Evolutionary conservation across 2,113 vertebrate genomes (phyloP), one percentile per base, ranked within the genome.

Genomic region (Nettapus auritus): DNA sequence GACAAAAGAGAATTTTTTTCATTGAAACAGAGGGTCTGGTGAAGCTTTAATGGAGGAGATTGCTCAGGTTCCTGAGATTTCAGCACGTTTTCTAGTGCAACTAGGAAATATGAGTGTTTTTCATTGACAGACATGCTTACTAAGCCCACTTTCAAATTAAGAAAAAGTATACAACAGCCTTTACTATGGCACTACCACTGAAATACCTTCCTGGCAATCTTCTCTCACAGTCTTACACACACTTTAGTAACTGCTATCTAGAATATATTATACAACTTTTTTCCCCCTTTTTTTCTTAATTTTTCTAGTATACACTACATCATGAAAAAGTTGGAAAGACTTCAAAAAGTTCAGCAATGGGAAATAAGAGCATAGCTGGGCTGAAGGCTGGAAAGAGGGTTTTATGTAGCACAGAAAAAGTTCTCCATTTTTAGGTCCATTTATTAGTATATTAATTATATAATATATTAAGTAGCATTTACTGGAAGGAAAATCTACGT

Each of bases 371-470:
- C 28, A 21, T 1, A 13, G 6, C 18, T 17, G 23, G 22, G 75
- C 5, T 15, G 18, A 56, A 13, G 23, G 9, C 15, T 74, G 4
- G 33, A 71, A 84, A 79, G 1, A 15, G 13, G 26, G 76, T 73
- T 55, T 91, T 34, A 60, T n/a, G 8, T 14, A 68, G 29, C 16
- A 52, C 0, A 0, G 11, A 79, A 71, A 80, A 28, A 80, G 84
- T 23, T 42, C 52, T 53, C 13, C 7, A 56, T 90, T 88, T 83
- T 67, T 64, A 44, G 11, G 21, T 71, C 23, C 1, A 12, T 11
- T 76, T 90, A 86, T 82, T 94, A 91, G 42, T 42, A 86, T 85
- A 92, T 92, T 88, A 89, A 88, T 86, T 84, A 52, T 73, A 56
- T 50, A 82, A 79, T 80, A 91, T 86, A 74, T 74, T 82, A 89